phyloP scores from a whole-genome alignment of 2,113 vertebrate genomes.

The Tiliqua scincoides region DNA sequence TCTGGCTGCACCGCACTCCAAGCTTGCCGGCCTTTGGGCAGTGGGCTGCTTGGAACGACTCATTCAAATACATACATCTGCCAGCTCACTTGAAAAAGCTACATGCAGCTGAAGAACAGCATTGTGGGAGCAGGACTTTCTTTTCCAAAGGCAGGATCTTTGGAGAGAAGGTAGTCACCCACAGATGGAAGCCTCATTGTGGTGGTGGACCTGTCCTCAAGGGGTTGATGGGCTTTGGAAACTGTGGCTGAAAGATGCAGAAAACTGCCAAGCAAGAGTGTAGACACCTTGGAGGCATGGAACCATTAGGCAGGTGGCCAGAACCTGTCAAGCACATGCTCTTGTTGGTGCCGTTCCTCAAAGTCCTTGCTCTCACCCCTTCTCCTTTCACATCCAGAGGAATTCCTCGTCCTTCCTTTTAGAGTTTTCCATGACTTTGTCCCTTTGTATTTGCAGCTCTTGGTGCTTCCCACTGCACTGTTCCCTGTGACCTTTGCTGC shows the following conservation, averaged over 20 bases:
- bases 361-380: background rate
- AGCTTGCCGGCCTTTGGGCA: background rate
- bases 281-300: background rate
- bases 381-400: background rate
- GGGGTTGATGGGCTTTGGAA: background rate
- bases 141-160: no score
- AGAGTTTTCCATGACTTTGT: background rate
- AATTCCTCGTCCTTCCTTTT: background rate
- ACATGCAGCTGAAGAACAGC: background rate
- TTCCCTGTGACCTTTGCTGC: background rate
- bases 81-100: background rate
- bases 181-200: no score
- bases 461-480: background rate
- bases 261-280: background rate
- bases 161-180: background rate
- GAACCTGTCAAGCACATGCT: background rate
- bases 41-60: background rate
- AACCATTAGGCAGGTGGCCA: background rate
- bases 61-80: slow-evolving; percentile 33
- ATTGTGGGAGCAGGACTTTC: background rate
- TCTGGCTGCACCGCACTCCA: slow-evolving; percentile 31
- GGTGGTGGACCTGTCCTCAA: no score
- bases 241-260: background rate
- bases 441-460: background rate
- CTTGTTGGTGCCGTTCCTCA: background rate